Conservation (phyloP, 2,797 vertebrate genomes). For the Brotula barbata region DNA sequence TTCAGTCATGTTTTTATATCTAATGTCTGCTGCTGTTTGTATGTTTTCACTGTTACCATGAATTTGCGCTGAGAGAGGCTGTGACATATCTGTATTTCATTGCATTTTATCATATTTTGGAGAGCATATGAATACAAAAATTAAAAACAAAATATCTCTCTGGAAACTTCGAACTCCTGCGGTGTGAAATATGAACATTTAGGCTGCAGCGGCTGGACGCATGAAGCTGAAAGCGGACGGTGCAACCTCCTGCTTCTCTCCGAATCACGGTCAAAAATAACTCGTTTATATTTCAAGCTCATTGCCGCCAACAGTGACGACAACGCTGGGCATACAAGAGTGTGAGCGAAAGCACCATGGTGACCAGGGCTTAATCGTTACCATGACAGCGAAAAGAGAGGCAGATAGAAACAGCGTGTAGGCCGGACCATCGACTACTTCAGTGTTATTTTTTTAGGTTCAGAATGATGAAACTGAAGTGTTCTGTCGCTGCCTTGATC, state of each 20-base stretch:
- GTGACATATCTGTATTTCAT: too few relatives aligned
- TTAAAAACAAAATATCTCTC: too few relatives aligned
- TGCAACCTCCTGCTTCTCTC: slow-evolving; percentile 8
- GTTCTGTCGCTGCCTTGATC: too few relatives aligned
- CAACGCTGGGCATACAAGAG: slow-evolving; percentile 12
- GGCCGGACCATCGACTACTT: too few relatives aligned
- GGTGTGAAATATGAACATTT: slow-evolving; percentile 19
- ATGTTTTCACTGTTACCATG: too few relatives aligned
- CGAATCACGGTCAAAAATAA: slow-evolving; percentile 76
- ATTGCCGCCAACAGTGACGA: slow-evolving; percentile 59
- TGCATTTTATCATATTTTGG: too few relatives aligned
- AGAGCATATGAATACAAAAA: too few relatives aligned
- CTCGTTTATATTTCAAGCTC: slow-evolving; percentile 73
- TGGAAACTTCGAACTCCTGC: slow-evolving; percentile 20
- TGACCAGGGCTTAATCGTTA: slow-evolving; percentile 11
- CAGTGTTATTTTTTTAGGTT: too few relatives aligned
- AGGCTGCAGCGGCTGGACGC: slow-evolving; percentile 18
- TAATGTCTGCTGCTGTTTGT: too few relatives aligned
- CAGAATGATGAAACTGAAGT: too few relatives aligned
- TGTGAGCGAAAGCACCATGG: slow-evolving; percentile 20
- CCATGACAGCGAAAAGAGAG: slow-evolving; percentile 10
- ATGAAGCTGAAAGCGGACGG: slow-evolving; percentile 13
- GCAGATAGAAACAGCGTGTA: not conserved
- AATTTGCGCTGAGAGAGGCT: too few relatives aligned
- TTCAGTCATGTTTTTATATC: too few relatives aligned